Percentiles rank a stretch among this genome's conserved stretches.
phyloP scores from a whole-genome alignment of 2,888 invertebrate species.

The Stenichneumon culpator region DNA sequence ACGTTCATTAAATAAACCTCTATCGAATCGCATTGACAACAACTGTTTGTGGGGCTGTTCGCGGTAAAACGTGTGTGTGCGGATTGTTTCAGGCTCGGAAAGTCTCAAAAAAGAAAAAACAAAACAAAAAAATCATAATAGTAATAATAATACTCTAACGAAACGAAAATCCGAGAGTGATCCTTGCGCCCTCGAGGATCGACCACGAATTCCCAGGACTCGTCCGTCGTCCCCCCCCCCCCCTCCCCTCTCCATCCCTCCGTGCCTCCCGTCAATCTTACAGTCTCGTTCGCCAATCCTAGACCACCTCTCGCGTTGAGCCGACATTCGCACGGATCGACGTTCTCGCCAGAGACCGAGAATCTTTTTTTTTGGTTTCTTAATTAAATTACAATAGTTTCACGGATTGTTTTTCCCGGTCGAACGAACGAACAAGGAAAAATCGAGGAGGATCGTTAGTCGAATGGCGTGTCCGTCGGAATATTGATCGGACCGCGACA shows the following conservation, averaged over 20 bases:
- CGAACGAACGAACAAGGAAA: slow-evolving; percentile 11
- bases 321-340: no score
- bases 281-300: slow-evolving; percentile 21
- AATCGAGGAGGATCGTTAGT: slow-evolving; percentile 58
- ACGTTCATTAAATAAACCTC: no score
- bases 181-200: slow-evolving; percentile 53
- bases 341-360: background rate
- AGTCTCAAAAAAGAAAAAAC: no score
- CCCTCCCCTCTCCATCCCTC: slow-evolving; percentile 13
- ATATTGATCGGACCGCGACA: slow-evolving; percentile 69
- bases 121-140: no score
- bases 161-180: slow-evolving; percentile 5
- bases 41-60: no score
- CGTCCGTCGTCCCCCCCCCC: background rate
- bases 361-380: background rate
- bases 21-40: no score
- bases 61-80: no score
- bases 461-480: slow-evolving; percentile 68
- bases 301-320: background rate
- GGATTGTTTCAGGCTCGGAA: no score
- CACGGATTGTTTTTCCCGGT: slow-evolving; percentile 3
- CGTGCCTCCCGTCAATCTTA: slow-evolving; percentile 2
- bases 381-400: background rate
- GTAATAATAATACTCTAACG: no score
- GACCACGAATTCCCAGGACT: slow-evolving; percentile 29